phyloP scores from a whole-genome alignment of 2,888 invertebrate species.

The Xiphydria camelus region DNA sequence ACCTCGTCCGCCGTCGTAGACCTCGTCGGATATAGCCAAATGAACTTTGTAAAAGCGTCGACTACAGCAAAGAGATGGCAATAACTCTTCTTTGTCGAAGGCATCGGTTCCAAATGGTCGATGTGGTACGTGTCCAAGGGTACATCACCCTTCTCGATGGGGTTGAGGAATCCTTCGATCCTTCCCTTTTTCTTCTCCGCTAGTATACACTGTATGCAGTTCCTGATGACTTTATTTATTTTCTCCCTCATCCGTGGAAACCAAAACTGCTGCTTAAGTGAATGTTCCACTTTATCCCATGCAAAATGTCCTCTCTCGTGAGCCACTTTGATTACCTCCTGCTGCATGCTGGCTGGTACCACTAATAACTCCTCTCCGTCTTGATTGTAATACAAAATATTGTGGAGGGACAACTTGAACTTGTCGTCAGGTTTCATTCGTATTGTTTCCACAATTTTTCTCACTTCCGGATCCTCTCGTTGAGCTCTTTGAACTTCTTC shows the following conservation, averaged over 20 bases:
- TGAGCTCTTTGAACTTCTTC: too few relatives aligned
- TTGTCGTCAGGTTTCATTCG: too few relatives aligned
- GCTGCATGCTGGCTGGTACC: too few relatives aligned
- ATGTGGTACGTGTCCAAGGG: slow-evolving; percentile 30
- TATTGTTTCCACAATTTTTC: too few relatives aligned
- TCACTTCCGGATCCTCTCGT: too few relatives aligned
- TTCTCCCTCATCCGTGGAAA: slow-evolving; percentile 27
- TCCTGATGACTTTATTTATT: slow-evolving; percentile 21
- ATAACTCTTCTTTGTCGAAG: slow-evolving; percentile 18
- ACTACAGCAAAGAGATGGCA: slow-evolving; percentile 26
- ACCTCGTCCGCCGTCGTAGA: slow-evolving; percentile 2
- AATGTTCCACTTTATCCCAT: too few relatives aligned
- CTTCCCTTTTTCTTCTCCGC: slow-evolving; percentile 25
- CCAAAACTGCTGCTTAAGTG: slow-evolving; percentile 29
- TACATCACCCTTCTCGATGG: slow-evolving; percentile 26
- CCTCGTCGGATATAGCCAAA: slow-evolving; percentile 14
- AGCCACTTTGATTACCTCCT: too few relatives aligned
- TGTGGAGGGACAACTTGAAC: too few relatives aligned
- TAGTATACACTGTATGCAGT: slow-evolving; percentile 32
- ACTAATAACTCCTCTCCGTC: too few relatives aligned
- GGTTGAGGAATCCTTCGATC: slow-evolving; percentile 27
- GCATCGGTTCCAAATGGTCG: slow-evolving; percentile 30
- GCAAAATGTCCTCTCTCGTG: too few relatives aligned
- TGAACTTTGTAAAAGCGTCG: slow-evolving; percentile 30
- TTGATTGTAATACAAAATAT: too few relatives aligned